These are phyloP conservation scores for Caenorhabditis virilis DNA, from an alignment of 2,888 invertebrate species.

Conservation along the genomic window DNA sequence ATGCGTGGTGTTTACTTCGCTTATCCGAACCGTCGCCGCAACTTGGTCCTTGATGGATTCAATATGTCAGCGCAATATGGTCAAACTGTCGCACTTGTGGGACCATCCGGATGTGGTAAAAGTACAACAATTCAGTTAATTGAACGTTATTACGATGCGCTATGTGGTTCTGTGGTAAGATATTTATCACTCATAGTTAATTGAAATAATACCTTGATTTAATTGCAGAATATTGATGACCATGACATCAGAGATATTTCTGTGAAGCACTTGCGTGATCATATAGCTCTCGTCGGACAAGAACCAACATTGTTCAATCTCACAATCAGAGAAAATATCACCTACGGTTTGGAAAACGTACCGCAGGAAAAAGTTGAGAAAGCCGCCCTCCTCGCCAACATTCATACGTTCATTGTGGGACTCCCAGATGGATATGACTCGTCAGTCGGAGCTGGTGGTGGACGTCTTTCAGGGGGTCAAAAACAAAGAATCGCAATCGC, in stretches of 20 bases:
- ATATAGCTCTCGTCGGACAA: slow-evolving; percentile 69
- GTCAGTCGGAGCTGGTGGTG: slow-evolving; percentile 50
- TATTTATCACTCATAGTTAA: not conserved
- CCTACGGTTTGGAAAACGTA: slow-evolving; percentile 67
- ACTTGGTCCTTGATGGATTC: slow-evolving; percentile 70
- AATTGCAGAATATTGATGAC: slow-evolving; percentile 63
- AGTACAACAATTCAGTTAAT: slow-evolving; percentile 69
- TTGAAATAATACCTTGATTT: not conserved
- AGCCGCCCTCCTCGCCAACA: slow-evolving; percentile 69
- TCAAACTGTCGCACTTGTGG: slow-evolving; percentile 70
- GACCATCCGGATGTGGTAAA: slow-evolving; percentile 71
- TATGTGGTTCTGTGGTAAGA: slow-evolving; percentile 70
- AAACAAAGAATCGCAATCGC: slow-evolving; percentile 59
- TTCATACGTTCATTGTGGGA: slow-evolving; percentile 69
- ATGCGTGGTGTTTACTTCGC: slow-evolving; percentile 79
- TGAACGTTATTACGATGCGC: slow-evolving; percentile 69
- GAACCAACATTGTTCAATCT: slow-evolving; percentile 70
- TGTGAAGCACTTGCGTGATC: slow-evolving; percentile 50
- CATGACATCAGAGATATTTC: slow-evolving; percentile 56
- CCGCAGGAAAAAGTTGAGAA: slow-evolving; percentile 55
- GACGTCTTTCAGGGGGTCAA: slow-evolving; percentile 54
- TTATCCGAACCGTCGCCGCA: slow-evolving; percentile 80
- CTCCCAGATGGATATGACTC: slow-evolving; percentile 67
- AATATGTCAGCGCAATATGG: slow-evolving; percentile 60
- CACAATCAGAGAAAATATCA: slow-evolving; percentile 69